A percentile compares a stretch with the other conserved stretches of the same genome.
These are phyloP conservation scores for Lathamus discolor DNA, from an alignment of 2,113 vertebrate genomes.

Conservation along the genomic window DNA sequence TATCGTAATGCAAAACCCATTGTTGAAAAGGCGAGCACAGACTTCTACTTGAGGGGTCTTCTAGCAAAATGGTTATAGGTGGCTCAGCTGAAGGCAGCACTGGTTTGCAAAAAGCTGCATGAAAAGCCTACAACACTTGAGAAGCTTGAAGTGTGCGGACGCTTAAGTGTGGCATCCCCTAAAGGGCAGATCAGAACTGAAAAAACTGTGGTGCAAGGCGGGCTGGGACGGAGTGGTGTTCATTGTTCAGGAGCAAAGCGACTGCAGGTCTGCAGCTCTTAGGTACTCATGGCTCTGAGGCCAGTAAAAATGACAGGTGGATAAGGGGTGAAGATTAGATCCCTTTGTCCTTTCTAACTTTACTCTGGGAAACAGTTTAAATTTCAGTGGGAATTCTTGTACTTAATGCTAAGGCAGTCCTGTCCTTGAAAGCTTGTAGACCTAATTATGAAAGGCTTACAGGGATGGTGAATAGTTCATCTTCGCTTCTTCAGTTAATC, in stretches of 20 bases:
- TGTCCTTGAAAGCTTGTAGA: slow-evolving; percentile 56
- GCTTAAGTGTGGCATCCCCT: neutral
- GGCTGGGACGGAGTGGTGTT: neutral
- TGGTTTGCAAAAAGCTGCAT: neutral
- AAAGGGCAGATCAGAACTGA: neutral
- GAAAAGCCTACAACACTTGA: neutral
- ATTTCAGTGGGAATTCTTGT: neutral
- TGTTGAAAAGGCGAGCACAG: neutral
- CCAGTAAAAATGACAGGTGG: neutral
- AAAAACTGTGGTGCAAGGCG: neutral
- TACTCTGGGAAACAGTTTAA: neutral
- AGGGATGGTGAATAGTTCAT: slow-evolving; percentile 54
- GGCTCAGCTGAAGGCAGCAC: neutral
- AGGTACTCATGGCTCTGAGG: neutral
- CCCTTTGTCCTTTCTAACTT: neutral
- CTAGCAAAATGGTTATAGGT: neutral
- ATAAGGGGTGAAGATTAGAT: neutral
- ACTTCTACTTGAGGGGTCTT: neutral
- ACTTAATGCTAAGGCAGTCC: neutral
- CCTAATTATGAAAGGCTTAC: slow-evolving; percentile 64
- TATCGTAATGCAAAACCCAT: neutral
- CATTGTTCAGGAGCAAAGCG: neutral
- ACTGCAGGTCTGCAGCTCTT: neutral
- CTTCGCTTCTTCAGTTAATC: slow-evolving; percentile 55
- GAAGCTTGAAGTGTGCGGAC: neutral